Base-by-base conservation (phyloP, 2,797 vertebrate genomes). In the Jordanella pulchra region DNA sequence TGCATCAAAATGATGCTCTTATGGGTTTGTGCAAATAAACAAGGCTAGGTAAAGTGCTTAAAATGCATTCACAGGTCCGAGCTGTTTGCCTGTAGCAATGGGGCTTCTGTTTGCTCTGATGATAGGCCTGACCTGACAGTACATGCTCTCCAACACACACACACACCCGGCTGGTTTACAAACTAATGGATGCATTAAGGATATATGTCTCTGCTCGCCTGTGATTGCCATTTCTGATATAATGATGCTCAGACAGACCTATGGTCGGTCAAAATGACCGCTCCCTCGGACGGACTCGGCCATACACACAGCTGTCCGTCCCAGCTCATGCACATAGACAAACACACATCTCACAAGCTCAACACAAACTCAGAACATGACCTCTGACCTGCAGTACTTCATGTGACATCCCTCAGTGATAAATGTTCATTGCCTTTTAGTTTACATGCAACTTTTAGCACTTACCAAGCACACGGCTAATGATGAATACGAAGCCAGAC, bases 61-160 rank as follows among this genome's bases (percentile, higher is more conserved):
- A 87, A 87, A 93, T 93, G 86, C 88, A 91, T 83, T 79, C 74
- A 21, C 63, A 84, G 87, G 61, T 82, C 84, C 21, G 10, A 78
- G 80, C 84, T 91, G 91, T 92, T 90, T 90, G 85, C 81, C 73
- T 86, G 84, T 69, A 74, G 85, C 80, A 82, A 92, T 90, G 86
- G 86, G 87, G 72, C 73, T 75, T 73, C 42, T 89, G 87, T 91
- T 91, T 90, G 86, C 69, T 81, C 84, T 90, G 86, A 73, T 84
- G 89, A 89, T 85, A 73, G 84, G 87, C 65, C 78, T 42, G 76
- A 76, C 71, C 85, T 82, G 76, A 75, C 45, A 32, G 48, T 71
- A 60, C 64, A 5, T 48, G 7, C 73, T 23, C 27, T 18, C 70
- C 15, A 58, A 72, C 35, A 1, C 68, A 18, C 61, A 60, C 42